Base-by-base conservation (phyloP, 2,888 invertebrate species). In the Tortrix viridana region DNA sequence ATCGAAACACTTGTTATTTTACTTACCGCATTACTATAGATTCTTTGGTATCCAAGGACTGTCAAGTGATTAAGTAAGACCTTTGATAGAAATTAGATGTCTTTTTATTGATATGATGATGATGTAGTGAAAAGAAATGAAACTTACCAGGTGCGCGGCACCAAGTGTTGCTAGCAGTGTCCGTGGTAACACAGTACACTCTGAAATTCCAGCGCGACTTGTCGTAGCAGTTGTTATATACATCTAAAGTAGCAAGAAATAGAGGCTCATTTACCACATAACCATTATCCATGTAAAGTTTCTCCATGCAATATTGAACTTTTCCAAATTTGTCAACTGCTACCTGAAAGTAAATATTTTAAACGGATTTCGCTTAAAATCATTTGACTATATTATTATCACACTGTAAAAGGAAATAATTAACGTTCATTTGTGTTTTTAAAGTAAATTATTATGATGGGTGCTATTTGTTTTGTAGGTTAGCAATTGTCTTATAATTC, bases 281-380 rank as follows among this genome's bases (percentile, higher is more conserved):
- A 0, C 94, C 94, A 68, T 88, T 81, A 68, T 94, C 93, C 70
- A 84, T 81, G 66, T 89, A 92, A 0, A 92, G 68, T 4, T 81
- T 77, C n/a, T 88, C 81, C 60, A 93, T 88, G 7, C 94, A 65
- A 62, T 90, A 89, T 60, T 93, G 92, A 38, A 94, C 91, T 26
- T 80, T 81, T 7, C 94, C 94, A 0, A 80, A 67, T 16, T 82
- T 80, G 69, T 92, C 80, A 0, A 85, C 79, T 0, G 69, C 79
- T 12, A 82, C 74, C 86, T 80, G 71, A 57, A 37, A 70, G 14
- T 14, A 3, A 23, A 22, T 3, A 23, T 22, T n/a, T n/a, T 14
- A 6, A 22, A 5, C 22, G 14, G 4, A n/a, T 22, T 6, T n/a
- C 1, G 12, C 38, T 47, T 5, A 1, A 47, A 6, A 14, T 2